Evolutionary conservation across 2,888 invertebrate species (phyloP).

Genomic region (Schizaphis graminum): DNA sequence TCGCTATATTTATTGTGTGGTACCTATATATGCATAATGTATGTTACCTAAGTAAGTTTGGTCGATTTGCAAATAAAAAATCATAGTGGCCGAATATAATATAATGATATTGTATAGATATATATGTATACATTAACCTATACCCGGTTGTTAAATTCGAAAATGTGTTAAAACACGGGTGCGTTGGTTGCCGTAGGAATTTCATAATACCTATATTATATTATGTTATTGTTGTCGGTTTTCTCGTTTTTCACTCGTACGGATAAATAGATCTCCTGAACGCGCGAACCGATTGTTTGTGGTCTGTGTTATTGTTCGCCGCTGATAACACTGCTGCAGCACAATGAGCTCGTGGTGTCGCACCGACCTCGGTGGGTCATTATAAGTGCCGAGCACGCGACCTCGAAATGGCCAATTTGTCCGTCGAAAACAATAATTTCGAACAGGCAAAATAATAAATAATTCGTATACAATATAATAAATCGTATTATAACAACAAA

Average conservation of each 20-base stretch:
- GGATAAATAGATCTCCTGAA: not conserved
- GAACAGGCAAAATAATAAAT: not conserved
- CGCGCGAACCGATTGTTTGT: not conserved
- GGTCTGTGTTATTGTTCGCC: not conserved
- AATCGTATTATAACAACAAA: not conserved
- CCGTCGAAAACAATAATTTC: slow-evolving; percentile 24
- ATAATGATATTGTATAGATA: not conserved
- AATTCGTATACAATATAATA: not conserved
- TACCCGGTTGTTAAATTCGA: not conserved
- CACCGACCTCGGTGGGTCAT: slow-evolving; percentile 35
- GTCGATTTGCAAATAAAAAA: not conserved
- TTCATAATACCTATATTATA: not conserved
- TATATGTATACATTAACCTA: not conserved
- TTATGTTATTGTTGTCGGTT: not conserved
- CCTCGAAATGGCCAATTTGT: slow-evolving; percentile 19
- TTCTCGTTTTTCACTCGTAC: not conserved
- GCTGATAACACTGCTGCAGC: not conserved
- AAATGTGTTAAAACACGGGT: not conserved
- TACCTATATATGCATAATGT: not conserved
- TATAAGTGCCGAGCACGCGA: not conserved
- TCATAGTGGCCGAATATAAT: not conserved
- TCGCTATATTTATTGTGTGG: not conserved
- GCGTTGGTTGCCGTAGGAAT: not conserved
- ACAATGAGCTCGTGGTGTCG: slow-evolving; percentile 7
- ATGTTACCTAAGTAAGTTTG: not conserved